phyloP scores from a whole-genome alignment of 2,888 invertebrate species.

The Drosophila subquinaria region DNA sequence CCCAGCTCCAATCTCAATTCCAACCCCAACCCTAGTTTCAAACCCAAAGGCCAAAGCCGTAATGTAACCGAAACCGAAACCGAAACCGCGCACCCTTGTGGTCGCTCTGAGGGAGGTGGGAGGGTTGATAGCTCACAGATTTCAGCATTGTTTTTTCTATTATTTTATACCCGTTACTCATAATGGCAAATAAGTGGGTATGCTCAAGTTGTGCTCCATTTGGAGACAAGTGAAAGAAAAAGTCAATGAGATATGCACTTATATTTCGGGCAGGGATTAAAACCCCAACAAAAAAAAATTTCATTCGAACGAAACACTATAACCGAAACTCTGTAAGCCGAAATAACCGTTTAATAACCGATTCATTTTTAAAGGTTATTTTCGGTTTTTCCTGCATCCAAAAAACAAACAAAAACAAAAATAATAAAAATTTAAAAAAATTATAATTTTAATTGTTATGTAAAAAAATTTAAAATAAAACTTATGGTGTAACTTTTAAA shows the following conservation, averaged over 20 bases:
- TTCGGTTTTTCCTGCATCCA: too few species aligned
- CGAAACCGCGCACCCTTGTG: conserved; percentile 50
- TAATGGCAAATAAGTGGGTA: not conserved
- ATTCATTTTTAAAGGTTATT: too few species aligned
- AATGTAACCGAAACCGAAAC: conserved; percentile 30
- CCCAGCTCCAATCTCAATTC: not conserved
- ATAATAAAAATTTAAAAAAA: too few species aligned
- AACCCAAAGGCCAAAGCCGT: conserved; percentile 22
- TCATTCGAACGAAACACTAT: too few species aligned
- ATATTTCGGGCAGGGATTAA: not conserved
- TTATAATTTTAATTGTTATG: too few species aligned
- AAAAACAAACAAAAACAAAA: too few species aligned
- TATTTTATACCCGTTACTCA: conserved; percentile 32
- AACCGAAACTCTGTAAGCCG: too few species aligned
- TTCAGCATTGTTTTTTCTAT: conserved; percentile 38
- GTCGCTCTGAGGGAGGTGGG: conserved; percentile 13
- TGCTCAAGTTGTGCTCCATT: not conserved
- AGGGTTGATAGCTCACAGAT: conserved; percentile 52
- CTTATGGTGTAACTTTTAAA: too few species aligned
- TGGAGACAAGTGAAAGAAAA: not conserved
- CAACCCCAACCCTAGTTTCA: not conserved
- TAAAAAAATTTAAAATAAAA: too few species aligned
- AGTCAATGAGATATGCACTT: not conserved
- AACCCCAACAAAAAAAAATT: too few species aligned
- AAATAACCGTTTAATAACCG: too few species aligned